Base-by-base conservation (phyloP, 2,113 vertebrate species). In the Butorides virescens region DNA sequence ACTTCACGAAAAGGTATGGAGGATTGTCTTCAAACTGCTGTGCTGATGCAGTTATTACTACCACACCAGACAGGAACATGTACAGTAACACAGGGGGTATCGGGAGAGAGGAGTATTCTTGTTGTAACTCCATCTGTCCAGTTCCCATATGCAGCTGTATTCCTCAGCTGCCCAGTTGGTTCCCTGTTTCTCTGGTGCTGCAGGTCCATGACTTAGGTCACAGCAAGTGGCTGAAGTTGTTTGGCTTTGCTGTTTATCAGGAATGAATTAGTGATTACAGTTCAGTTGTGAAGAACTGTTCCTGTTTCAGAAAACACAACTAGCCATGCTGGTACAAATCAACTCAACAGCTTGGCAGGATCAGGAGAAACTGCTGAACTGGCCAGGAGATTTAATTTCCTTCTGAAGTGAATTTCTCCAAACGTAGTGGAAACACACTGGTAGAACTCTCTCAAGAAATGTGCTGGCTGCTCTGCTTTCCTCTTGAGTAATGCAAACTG, bases 1-100 rank as follows among this genome's bases (percentile, higher is more conserved):
- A 99, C 98, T 99, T 99, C 97, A 99, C 99, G 2, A 99, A 99
- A 98, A 99, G 99, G 99, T 99, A 98, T 10, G 72, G 83, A 66
- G n/a, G 37, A 3, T 29, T 55, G 73, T 93, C 37, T 70, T 87
- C 56, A 46, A 5, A 9, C 39, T 36, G 16, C 52, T 85, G 76
- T 49, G 15, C 79, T 73, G 92, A 5, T 9, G 61, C 65, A 22
- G 55, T 65, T 71, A 13, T 22, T 65, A 6, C 77, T 73, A 23
- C 78, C 84, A 25, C 58, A 27, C 26, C 70, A 42, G 87, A 3
- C 72, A 66, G 89, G 86, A 79, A 20, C 75, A 19, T 0, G 50
- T 15, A 13, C 49, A 66, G 22, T 47, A 49, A 34, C 62, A 23
- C 15, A 9, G 72, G 8, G 47, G 22, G 5, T 47, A 7, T 58